A percentile compares a stretch with the other conserved stretches of the same genome.
These are phyloP conservation scores for Falcaria lacertinaria DNA, from an alignment of 2,888 invertebrate species.

Conservation along the genomic window DNA sequence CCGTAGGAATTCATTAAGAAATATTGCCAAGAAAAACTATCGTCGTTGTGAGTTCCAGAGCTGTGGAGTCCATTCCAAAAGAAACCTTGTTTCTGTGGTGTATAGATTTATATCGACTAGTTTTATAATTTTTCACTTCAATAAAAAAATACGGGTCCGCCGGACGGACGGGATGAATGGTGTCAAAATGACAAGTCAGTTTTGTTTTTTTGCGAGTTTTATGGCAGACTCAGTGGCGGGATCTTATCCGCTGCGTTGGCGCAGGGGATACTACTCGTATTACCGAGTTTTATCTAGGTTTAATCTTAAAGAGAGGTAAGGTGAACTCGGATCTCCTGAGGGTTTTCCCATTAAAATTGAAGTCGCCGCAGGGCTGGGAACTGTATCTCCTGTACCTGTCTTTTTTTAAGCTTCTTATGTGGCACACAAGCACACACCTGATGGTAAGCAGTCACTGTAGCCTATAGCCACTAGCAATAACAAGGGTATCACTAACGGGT, in stretches of 20 bases:
- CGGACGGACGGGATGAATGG: conserved; percentile 69
- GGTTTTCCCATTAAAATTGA: too few species aligned
- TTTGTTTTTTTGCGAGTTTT: conserved; percentile 60
- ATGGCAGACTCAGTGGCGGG: conserved; percentile 39
- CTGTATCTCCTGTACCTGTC: too few species aligned
- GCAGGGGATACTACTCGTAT: not conserved
- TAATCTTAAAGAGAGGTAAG: too few species aligned
- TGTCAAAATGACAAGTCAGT: conserved; percentile 74
- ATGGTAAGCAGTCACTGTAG: too few species aligned
- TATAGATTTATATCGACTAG: not conserved
- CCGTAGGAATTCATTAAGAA: conserved; percentile 70
- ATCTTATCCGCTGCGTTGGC: conserved; percentile 14
- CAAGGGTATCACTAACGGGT: too few species aligned
- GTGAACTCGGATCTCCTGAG: too few species aligned
- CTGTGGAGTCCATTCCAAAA: conserved; percentile 10
- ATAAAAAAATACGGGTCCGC: conserved; percentile 32
- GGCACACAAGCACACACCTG: too few species aligned
- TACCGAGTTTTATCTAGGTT: too few species aligned
- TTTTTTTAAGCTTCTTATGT: too few species aligned
- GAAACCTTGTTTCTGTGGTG: not conserved
- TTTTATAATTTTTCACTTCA: conserved; percentile 3
- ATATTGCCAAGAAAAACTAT: conserved; percentile 53
- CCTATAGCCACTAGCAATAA: too few species aligned
- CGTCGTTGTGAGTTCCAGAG: conserved; percentile 23
- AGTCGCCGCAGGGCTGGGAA: too few species aligned